A percentile compares a stretch with the other conserved stretches of the same genome.
phyloP scores from a whole-genome alignment of 2,888 invertebrate genomes.

The Lasioglossum calceatum region DNA sequence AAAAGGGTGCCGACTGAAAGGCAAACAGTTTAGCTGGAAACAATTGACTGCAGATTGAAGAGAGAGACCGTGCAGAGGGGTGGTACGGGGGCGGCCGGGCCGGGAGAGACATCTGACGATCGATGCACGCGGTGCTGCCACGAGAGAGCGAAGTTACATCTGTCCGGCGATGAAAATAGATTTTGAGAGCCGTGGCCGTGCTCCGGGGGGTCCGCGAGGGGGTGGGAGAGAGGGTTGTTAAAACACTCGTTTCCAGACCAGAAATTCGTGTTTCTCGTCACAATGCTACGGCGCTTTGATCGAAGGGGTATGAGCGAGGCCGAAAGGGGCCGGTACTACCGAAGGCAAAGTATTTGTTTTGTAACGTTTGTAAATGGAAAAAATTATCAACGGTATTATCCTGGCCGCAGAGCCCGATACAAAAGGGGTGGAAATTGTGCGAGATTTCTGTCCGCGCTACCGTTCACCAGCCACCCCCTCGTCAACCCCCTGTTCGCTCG shows the following conservation, averaged over 20 bases:
- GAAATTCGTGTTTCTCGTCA: constrained; percentile 75
- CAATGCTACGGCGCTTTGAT: constrained; percentile 73
- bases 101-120: constrained; percentile 79
- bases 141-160: constrained; percentile 81
- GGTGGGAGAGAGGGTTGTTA: constrained; percentile 66
- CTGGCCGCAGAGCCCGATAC: constrained; percentile 36
- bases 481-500: neutral
- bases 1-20: constrained; percentile 84
- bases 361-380: constrained; percentile 70
- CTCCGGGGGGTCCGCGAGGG: constrained; percentile 59
- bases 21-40: constrained; percentile 85
- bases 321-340: constrained; percentile 36
- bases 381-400: constrained; percentile 72
- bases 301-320: constrained; percentile 49
- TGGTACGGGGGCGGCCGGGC: constrained; percentile 30
- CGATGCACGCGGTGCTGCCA: constrained; percentile 80
- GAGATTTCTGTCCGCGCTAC: neutral
- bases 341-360: constrained; percentile 63
- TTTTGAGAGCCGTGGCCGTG: constrained; percentile 75
- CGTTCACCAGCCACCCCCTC: neutral
- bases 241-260: constrained; percentile 76
- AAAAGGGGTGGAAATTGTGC: constrained; percentile 39
- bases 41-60: constrained; percentile 85
- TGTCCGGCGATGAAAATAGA: constrained; percentile 82
- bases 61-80: constrained; percentile 74